Evolutionary conservation across 92 coral and sea anemone genomes (phyloP).

Genomic region (Blastomussa wellsi): DNA sequence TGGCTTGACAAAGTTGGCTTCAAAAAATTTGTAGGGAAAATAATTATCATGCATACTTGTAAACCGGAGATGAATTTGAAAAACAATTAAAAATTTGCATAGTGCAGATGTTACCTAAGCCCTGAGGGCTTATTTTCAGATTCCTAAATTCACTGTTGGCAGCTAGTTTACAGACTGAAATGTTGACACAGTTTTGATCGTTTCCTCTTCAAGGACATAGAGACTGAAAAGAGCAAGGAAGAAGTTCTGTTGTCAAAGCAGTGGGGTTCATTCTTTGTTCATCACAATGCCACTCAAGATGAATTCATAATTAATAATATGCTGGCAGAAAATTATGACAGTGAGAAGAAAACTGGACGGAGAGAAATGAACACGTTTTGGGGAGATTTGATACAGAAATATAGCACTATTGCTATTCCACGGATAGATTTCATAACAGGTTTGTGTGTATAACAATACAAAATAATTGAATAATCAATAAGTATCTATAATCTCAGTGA

Average conservation of each 20-base stretch:
- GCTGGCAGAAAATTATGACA: slow-evolving; percentile 13
- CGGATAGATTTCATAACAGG: slow-evolving; percentile 83
- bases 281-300: slow-evolving; percentile 10
- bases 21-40: too few relatives aligned
- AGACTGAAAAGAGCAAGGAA: slow-evolving; percentile 73
- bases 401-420: slow-evolving; percentile 82
- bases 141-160: background rate
- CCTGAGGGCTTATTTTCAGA: too few relatives aligned
- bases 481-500: too few relatives aligned
- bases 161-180: background rate
- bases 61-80: too few relatives aligned
- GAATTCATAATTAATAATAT: slow-evolving; percentile 11
- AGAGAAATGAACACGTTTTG: slow-evolving; percentile 73
- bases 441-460: background rate
- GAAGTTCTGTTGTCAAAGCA: slow-evolving; percentile 80
- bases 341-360: slow-evolving; percentile 16
- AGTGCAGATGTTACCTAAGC: too few relatives aligned
- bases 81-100: too few relatives aligned
- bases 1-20: too few relatives aligned
- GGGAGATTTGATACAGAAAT: slow-evolving; percentile 73
- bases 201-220: slow-evolving; percentile 33
- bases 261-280: slow-evolving; percentile 80
- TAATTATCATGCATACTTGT: too few relatives aligned
- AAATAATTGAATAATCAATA: too few relatives aligned
- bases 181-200: background rate